Base-by-base conservation (phyloP, 2,113 vertebrate species). In the Psophia crepitans region DNA sequence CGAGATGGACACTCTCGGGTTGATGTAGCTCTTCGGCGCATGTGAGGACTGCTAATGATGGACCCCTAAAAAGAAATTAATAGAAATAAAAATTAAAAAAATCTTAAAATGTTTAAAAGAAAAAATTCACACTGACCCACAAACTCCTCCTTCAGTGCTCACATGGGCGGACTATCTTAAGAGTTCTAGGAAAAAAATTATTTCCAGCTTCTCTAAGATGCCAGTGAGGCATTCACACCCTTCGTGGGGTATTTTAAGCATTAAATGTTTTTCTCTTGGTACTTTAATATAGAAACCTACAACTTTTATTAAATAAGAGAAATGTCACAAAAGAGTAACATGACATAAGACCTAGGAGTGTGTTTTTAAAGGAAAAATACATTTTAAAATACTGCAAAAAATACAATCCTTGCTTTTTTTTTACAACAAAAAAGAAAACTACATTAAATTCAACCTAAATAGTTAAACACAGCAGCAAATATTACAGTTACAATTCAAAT, bases 21-120 rank as follows among this genome's bases (percentile, higher is more conserved):
- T 97, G 99, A 99, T 84, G 99, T 98, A 95, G 98, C 97, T 98
- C 99, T 98, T 93, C 98, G 98, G 97, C 99, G 98, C 97, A 98
- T 98, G 98, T 99, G 99, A 97, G 99, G 99, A 91, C 99, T 99
- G 99, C 98, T 99, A 99, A 99, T 99, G 99, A 99, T 99, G 98
- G 99, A 99, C 89, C 99, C 99, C 99, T 99, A 98, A 97, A 98
- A 98, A 98, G 98, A 98, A 98, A 98, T 98, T 98, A 98, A 98
- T 97, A 98, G 98, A 98, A 97, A 98, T 93, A 73, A 98, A 97
- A 98, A 98, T 98, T 98, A 98, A 98, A 98, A 98, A 98, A 96
- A 96, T 41, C 96, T 97, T 79, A 71, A 91, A 97, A 93, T 96
- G 96, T 84, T 93, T n/a, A 32, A 89, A 96, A 95, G 90, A 92